These are phyloP conservation scores for Girardinus metallicus DNA, from an alignment of 2,797 vertebrate species.

Conservation along the genomic window DNA sequence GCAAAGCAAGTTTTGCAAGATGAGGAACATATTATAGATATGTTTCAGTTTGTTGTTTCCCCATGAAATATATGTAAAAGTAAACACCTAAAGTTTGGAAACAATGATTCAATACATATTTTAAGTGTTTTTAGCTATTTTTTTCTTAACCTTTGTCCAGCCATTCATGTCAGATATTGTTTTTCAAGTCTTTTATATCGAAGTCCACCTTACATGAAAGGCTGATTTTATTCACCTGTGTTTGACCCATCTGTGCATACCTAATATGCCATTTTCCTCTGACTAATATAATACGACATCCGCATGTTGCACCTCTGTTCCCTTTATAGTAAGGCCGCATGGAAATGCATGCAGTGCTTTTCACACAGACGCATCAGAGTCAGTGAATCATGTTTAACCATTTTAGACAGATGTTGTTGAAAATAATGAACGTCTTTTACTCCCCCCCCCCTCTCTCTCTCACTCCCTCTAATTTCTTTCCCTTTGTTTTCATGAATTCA, in stretches of 20 bases:
- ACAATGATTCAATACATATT: neutral
- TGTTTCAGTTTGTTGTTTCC: neutral
- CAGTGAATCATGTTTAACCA: conserved; percentile 49
- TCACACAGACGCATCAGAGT: conserved; percentile 28
- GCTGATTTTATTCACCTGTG: neutral
- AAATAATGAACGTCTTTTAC: conserved; percentile 32
- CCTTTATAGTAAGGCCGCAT: conserved; percentile 25
- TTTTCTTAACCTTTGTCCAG: neutral
- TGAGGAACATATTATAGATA: neutral
- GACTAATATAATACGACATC: conserved; percentile 40
- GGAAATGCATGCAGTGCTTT: conserved; percentile 23
- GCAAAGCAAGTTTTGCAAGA: neutral
- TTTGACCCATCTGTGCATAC: conserved; percentile 9
- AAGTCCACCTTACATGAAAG: neutral
- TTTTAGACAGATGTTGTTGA: conserved; percentile 40
- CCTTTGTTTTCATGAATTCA: conserved; percentile 27
- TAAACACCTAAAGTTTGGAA: neutral
- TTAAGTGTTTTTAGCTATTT: neutral
- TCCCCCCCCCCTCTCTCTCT: conserved; percentile 12
- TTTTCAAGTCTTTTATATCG: neutral
- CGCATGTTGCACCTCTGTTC: conserved; percentile 29
- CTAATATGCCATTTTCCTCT: conserved; percentile 20
- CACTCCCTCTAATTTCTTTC: conserved; percentile 19
- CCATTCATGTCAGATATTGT: neutral
- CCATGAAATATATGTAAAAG: neutral